Base-by-base conservation (phyloP, 1,140 invertebrate species). In the Calliopsis andreniformis region DNA sequence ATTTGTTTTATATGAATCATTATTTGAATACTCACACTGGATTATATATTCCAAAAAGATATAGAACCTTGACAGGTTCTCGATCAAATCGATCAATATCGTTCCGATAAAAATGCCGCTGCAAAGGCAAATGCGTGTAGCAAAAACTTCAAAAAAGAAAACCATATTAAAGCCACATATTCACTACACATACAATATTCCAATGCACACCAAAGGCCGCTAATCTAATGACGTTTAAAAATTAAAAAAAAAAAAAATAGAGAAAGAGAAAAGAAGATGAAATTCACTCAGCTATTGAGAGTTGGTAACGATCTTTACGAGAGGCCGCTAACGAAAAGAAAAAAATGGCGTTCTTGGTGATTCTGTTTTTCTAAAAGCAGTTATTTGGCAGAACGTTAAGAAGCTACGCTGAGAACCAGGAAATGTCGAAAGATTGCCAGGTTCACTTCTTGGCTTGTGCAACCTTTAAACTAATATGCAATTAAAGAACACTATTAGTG, bases 151-250 rank as follows among this genome's bases (percentile, higher is more conserved):
- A 82, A 70, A 81, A 70, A 81, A 81, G 25, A 78, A 55, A 79
- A 78, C 28, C 43, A n/a, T 78, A 80, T 42, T 82, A 23, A 83
- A 83, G 80, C 80, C 63, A 82, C 53, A 51, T 72, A 68, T 81
- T 64, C 56, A 71, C 80, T 83, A 83, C 75, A 75, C 76, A 78
- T 78, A 47, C 76, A 83, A 73, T 75, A 35, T 64, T 55, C 80
- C 69, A 83, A 82, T 83, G 80, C 79, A 82, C 51, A 69, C 80
- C 63, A 83, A 78, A 82, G 69, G 76, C 70, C 14, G 59, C 75
- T 82, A 59, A 39, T 47, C 47, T 67, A 73, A 30, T 35, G 23
- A 67, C 32, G 43, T 42, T 64, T 23, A 18, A 39, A 61, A 61
- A 43, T 23, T 3, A 20, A 64, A 49, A 28, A 32, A n/a, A 5